Conservation (phyloP, 2,113 vertebrate species). For the Fregata magnificens region DNA sequence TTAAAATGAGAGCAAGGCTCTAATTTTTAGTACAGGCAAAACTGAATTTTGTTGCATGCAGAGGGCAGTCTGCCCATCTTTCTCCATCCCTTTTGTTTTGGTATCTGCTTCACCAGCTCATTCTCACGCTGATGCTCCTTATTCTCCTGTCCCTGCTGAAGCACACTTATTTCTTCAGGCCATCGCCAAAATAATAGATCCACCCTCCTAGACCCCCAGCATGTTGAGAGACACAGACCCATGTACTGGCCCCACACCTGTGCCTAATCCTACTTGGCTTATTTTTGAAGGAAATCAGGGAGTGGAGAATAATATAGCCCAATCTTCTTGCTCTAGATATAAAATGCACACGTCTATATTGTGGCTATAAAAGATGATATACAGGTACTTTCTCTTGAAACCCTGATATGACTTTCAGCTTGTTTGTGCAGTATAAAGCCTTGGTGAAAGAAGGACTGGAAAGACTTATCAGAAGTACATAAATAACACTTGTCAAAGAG, state of each 20-base stretch:
- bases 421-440: background rate
- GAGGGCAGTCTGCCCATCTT: background rate
- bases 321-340: background rate
- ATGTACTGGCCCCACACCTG: background rate
- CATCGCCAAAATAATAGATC: background rate
- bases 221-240: background rate
- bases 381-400: background rate
- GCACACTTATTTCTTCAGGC: background rate
- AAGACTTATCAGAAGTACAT: background rate
- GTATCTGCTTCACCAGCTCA: background rate
- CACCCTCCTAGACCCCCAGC: background rate
- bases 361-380: background rate
- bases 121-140: background rate
- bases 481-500: background rate
- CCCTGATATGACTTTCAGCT: background rate
- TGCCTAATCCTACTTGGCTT: background rate
- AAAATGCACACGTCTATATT: background rate
- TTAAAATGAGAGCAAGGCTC: background rate
- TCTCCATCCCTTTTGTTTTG: background rate
- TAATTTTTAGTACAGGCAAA: background rate
- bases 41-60: background rate
- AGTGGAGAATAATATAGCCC: background rate
- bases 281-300: background rate
- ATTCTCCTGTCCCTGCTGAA: background rate
- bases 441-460: background rate